phyloP scores from a whole-genome alignment of 2,888 invertebrate genomes.

The Drosophila picticornis region DNA sequence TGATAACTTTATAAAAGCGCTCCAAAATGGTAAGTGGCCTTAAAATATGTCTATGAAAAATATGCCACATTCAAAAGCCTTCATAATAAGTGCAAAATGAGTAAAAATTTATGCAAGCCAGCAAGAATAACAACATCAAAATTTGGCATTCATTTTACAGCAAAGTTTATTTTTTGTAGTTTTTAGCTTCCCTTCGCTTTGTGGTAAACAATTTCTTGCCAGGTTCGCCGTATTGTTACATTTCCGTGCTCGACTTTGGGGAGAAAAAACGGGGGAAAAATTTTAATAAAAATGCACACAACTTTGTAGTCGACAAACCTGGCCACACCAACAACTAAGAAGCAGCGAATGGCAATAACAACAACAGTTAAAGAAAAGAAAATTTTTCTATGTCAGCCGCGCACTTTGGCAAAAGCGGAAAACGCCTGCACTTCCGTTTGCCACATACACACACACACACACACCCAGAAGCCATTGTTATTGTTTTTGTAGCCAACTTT shows the following conservation, averaged over 20 bases:
- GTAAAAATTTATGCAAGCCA: constrained; percentile 44
- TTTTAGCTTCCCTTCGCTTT: constrained; percentile 28
- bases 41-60: constrained; percentile 17
- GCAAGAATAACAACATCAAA: constrained; percentile 22
- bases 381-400: constrained; percentile 61
- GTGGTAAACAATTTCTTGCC: constrained; percentile 59
- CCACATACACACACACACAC: constrained; percentile 40
- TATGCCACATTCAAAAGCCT: constrained; percentile 21
- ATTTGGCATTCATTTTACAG: constrained; percentile 48
- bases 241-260: constrained; percentile 69
- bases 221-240: constrained; percentile 63
- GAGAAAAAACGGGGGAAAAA: constrained; percentile 23
- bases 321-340: constrained; percentile 46
- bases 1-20: not conserved
- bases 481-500: constrained; percentile 8
- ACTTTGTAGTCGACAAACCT: constrained; percentile 71
- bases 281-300: constrained; percentile 72
- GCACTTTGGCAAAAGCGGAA: constrained; percentile 71
- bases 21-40: constrained; percentile 1
- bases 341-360: constrained; percentile 26
- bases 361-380: constrained; percentile 36
- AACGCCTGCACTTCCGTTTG: constrained; percentile 79
- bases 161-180: constrained; percentile 13
- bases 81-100: constrained; percentile 49
- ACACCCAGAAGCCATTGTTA: constrained; percentile 5